phyloP scores from a whole-genome alignment of 2,113 vertebrate species.

The Chaenogobius annularis region DNA sequence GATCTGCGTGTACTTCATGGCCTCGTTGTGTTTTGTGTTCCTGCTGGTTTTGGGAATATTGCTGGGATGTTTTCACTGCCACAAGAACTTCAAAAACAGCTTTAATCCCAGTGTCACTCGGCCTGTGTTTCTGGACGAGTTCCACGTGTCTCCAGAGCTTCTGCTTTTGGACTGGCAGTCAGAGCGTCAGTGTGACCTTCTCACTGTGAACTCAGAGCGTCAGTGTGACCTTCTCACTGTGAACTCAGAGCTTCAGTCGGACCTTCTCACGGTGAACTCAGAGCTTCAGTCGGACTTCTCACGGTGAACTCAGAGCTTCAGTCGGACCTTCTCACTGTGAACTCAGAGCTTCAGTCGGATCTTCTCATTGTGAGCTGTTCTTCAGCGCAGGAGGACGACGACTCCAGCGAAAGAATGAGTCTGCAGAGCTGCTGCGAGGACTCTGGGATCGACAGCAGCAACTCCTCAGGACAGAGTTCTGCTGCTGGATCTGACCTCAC shows the following conservation, averaged over 20 bases:
- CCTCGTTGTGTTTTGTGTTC: not conserved
- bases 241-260: no score
- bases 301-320: not conserved
- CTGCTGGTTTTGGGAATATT: not conserved
- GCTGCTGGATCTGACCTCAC: no score
- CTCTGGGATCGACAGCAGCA: not conserved
- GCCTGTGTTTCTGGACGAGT: not conserved
- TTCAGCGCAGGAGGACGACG: not conserved
- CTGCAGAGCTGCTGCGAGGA: not conserved
- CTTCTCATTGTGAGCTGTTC: not conserved
- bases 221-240: not conserved
- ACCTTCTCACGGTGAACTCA: no score
- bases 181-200: not conserved
- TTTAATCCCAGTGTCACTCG: not conserved
- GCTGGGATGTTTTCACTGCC: not conserved
- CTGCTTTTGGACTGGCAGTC: not conserved
- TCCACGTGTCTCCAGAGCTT: not conserved
- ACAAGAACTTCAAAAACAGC: not conserved
- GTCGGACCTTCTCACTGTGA: no score
- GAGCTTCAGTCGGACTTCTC: not conserved
- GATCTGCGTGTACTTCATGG: not conserved
- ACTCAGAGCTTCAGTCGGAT: no score
- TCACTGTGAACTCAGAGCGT: no score
- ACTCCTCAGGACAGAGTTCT: not conserved
- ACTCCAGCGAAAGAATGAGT: no score